Base-by-base conservation (phyloP, 2,888 invertebrate species). In the Amblyjoppa proteus region DNA sequence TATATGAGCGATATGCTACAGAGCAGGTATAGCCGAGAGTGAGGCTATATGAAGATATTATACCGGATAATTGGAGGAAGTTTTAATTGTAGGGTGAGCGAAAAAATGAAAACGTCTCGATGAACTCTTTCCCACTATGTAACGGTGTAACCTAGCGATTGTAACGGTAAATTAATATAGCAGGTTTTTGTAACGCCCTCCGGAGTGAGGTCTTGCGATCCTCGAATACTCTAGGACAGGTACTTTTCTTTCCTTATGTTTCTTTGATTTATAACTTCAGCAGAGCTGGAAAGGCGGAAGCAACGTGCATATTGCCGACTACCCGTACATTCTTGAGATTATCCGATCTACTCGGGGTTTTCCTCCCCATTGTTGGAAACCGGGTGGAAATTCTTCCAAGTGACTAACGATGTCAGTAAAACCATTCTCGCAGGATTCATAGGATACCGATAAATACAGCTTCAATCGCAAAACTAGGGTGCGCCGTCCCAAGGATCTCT, bases 161-260 rank as follows among this genome's bases (percentile, higher is more conserved):
- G 9, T 25, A 88, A 88, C 88, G 87, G 87, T 87, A 86, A 84
- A 87, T 88, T 84, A 87, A 87, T 88, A 87, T 87, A 86, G 81
- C 49, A 84, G 80, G 87, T 88, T 88, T 88, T 88, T 88, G 86
- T 88, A 88, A 88, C 87, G 86, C 87, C 80, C 80, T 83, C 80
- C 56, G 56, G 56, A 71, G 20, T 20, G 74, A 84, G 81, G 79
- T 77, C 81, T 85, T 81, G 74, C 74, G 80, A 75, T 85, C 78
- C 77, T 76, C 81, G 81, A 83, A 83, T 83, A 41, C 3, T 5
- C 34, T 34, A 34, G 34, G 6, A 6, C 34, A 34, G 6, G 6
- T 34, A 5, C 34, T 34, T 34, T 34, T 34, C 6, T 34, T 34
- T 34, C 6, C 6, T 34, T 34, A 6, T 34, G 34, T 41, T 11